Base-by-base conservation (phyloP, 37 sponge, comb jelly and placozoan species). In the Geodia barretti region DNA sequence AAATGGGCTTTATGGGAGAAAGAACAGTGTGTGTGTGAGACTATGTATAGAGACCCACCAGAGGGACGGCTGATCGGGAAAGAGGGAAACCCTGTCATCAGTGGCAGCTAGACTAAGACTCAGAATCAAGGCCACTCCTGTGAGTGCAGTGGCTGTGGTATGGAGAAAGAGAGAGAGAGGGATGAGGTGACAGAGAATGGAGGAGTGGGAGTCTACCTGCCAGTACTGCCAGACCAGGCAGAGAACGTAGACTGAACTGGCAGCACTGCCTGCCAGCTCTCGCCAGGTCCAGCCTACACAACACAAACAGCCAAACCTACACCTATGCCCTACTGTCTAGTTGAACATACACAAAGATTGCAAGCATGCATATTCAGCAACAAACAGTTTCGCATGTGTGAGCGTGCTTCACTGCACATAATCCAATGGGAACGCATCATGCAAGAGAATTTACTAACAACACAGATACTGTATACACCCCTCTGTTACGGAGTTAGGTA, bases 31-130 rank as follows among this genome's bases (percentile, higher is more conserved):
- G 2, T 39, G 25, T 38, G 11, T 35, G 38, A 11, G 63, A 33
- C 3, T 36, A 76, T 31, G 43, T 59, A 29, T 26, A 4, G 11
- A n/a, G 14, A 75, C 76, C 24, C 59, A 89, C 90, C 85, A 89
- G 7, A 84, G 77, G 17, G 68, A 34, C 28, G 91, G 86, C 0
- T 63, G 73, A 4, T 65, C 32, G 2, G 82, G 81, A 43, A 54
- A 86, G 35, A 90, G 78, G 26, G 82, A 63, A 17, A 90, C 80
- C 29, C 73, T 59, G 24, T 90, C 91, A 77, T 90, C 80, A 54
- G 81, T 60, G 58, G 68, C 59, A 7, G 65, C 68, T 1, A 90
- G 36, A 77, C 86, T 76, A 1, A 85, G 62, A 23, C 86, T 90
- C 41, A 81, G 19, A 42, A 90, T 21, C 41, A 87, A 41, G 35